A percentile compares a stretch with the other conserved stretches of the same genome.
Conservation (phyloP, 2,888 invertebrate species). For the Agonopterix alstromeriana region DNA sequence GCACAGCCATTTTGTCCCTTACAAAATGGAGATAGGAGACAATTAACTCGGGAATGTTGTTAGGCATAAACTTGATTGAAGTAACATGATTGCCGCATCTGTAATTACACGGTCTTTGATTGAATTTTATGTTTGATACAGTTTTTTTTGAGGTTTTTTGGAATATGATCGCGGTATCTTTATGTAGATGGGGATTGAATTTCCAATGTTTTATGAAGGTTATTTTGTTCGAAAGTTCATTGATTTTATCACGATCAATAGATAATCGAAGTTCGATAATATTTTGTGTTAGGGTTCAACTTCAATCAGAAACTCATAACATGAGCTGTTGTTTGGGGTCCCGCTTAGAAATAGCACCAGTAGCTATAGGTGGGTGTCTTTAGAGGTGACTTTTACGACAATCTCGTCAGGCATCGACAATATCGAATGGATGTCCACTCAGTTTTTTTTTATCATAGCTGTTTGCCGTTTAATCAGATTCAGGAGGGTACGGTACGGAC, state of each 20-base stretch:
- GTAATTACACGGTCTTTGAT: constrained; percentile 36
- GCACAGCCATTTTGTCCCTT: neutral
- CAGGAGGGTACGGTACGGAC: too few relatives aligned
- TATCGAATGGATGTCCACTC: too few relatives aligned
- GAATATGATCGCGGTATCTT: neutral
- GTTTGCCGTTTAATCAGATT: too few relatives aligned
- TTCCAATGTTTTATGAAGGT: neutral
- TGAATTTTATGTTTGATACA: constrained; percentile 19
- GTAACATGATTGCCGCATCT: constrained; percentile 18
- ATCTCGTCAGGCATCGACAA: too few relatives aligned
- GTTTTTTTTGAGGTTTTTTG: neutral
- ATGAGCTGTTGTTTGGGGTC: too few relatives aligned
- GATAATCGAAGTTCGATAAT: too few relatives aligned
- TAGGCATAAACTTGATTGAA: constrained; percentile 32
- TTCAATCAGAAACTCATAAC: too few relatives aligned
- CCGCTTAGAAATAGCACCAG: too few relatives aligned
- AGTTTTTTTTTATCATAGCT: too few relatives aligned
- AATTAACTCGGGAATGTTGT: constrained; percentile 35
- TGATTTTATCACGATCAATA: neutral
- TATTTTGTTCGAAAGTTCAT: neutral
- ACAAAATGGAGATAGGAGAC: constrained; percentile 19
- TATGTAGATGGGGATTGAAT: neutral
- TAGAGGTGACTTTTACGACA: too few relatives aligned
- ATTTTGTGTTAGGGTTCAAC: too few relatives aligned
- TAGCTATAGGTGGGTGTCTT: too few relatives aligned